Evolutionary conservation across 2,797 vertebrate species (phyloP).

Genomic region (Peromyscus attwateri): DNA sequence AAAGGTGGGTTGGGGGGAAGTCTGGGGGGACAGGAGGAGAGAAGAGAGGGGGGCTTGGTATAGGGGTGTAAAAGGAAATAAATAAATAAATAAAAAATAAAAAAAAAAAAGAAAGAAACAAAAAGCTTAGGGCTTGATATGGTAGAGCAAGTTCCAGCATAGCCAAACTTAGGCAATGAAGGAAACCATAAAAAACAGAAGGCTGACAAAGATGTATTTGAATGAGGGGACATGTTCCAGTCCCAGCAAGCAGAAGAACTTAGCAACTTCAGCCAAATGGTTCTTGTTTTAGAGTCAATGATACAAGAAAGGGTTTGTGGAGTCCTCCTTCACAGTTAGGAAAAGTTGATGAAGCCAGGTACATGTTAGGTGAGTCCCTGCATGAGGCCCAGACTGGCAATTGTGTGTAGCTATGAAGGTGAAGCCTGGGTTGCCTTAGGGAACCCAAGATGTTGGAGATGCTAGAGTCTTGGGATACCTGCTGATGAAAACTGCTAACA

Average conservation of each 20-base stretch:
- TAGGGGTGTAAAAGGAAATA: too few relatives aligned
- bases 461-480: too few relatives aligned
- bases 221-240: not conserved
- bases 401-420: not conserved
- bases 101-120: not conserved
- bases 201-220: not conserved
- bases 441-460: not conserved
- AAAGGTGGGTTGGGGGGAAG: too few relatives aligned
- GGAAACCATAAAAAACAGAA: not conserved
- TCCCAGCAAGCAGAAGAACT: not conserved
- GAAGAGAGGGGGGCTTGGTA: too few relatives aligned
- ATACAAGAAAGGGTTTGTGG: not conserved
- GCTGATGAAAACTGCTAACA: not conserved
- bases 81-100: too few relatives aligned
- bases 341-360: not conserved
- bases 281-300: not conserved
- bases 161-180: not conserved
- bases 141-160: not conserved
- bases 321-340: not conserved
- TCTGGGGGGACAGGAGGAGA: too few relatives aligned
- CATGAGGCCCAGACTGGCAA: not conserved
- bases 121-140: not conserved
- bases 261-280: not conserved
- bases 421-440: not conserved
- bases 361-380: not conserved